Conservation (phyloP, 2,888 invertebrate genomes). For the Nowickia ferox region DNA sequence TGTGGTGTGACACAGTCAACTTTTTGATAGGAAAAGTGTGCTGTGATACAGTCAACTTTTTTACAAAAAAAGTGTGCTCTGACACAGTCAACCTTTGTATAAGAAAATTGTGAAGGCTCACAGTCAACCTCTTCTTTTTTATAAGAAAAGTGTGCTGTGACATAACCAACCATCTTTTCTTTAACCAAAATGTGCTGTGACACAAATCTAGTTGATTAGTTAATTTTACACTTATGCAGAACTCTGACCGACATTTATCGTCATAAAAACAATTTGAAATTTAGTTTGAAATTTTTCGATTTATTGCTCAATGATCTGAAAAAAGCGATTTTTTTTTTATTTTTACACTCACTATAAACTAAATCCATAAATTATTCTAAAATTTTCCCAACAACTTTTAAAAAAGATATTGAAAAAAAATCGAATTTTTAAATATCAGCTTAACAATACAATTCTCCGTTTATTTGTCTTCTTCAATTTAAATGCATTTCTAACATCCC, state of each 20-base stretch:
- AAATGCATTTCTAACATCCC: conserved; percentile 56
- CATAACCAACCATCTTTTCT: too few species aligned
- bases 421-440: conserved; percentile 28
- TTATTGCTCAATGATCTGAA: neutral
- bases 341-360: neutral
- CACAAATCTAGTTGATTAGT: neutral
- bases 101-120: too few species aligned
- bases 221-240: neutral
- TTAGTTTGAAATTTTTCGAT: neutral
- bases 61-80: too few species aligned
- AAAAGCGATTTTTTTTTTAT: neutral
- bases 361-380: conserved; percentile 7
- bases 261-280: neutral
- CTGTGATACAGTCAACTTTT: too few species aligned
- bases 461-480: conserved; percentile 55
- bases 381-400: neutral
- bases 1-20: too few species aligned
- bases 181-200: neutral
- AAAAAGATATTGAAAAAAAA: conserved; percentile 7
- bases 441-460: conserved; percentile 27
- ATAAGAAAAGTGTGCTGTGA: too few species aligned
- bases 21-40: too few species aligned
- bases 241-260: neutral
- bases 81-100: too few species aligned
- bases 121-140: too few species aligned